A percentile compares a stretch with the other conserved stretches of the same genome.
Conservation (phyloP, 2,113 vertebrate genomes). For the Oreochromis niloticus region DNA sequence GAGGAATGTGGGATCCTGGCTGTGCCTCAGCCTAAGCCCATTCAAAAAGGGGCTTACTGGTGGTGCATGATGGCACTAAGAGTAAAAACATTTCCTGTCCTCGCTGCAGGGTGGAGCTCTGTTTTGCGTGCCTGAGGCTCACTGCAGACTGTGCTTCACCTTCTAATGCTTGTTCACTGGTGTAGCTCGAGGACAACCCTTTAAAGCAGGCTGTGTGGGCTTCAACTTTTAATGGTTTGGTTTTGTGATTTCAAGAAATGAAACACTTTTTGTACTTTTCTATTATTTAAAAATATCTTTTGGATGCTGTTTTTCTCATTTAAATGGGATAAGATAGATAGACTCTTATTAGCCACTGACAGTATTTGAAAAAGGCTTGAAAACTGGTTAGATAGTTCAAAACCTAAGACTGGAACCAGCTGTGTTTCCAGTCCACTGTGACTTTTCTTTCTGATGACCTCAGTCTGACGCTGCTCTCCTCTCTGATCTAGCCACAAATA, state of each 20-base stretch:
- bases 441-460: not conserved
- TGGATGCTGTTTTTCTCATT: not conserved
- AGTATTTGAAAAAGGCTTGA: not conserved
- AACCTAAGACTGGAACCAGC: not conserved
- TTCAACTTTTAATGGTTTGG: not conserved
- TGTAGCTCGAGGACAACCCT: constrained; percentile 39
- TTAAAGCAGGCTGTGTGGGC: not conserved
- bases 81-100: constrained; percentile 52
- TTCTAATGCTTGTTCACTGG: constrained; percentile 2
- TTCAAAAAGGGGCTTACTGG: constrained; percentile 45
- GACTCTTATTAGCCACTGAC: not conserved
- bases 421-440: rapidly evolving
- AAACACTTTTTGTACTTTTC: not conserved
- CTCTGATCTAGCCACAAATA: not conserved
- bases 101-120: constrained; percentile 49
- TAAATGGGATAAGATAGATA: not conserved
- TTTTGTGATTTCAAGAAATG: not conserved
- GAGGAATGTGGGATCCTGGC: not conserved
- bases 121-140: constrained; percentile 58
- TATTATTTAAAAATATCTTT: not conserved
- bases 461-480: not conserved
- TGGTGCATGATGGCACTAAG: constrained; percentile 34
- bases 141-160: not conserved
- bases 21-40: constrained; percentile 26
- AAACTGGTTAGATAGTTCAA: not conserved